Conservation (phyloP, 2,113 vertebrate genomes). For the Pica pica region DNA sequence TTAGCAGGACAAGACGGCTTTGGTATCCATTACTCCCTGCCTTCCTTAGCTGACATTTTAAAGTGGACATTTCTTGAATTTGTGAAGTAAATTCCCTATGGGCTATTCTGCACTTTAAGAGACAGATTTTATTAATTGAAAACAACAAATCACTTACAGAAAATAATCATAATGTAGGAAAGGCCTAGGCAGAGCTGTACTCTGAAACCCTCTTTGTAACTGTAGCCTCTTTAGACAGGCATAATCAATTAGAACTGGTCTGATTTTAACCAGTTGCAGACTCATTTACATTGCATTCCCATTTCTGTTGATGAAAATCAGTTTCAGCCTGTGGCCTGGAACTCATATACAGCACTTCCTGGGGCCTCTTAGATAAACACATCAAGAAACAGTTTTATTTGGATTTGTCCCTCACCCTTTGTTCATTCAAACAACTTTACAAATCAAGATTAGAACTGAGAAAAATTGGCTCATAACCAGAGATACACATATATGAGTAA, state of each 20-base stretch:
- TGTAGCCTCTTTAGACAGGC: conserved; percentile 59
- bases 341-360: conserved; percentile 69
- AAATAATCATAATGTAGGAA: conserved; percentile 53
- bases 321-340: conserved; percentile 71
- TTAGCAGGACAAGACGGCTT: conserved; percentile 9
- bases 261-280: conserved; percentile 76
- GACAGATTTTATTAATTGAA: conserved; percentile 69
- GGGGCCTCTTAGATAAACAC: conserved; percentile 70
- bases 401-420: conserved; percentile 57
- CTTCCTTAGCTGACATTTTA: conserved; percentile 10
- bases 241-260: conserved; percentile 71
- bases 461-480: conserved; percentile 26
- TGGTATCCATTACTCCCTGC: neutral
- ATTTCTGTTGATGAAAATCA: conserved; percentile 72
- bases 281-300: conserved; percentile 68
- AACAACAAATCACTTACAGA: conserved; percentile 71
- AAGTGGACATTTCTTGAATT: conserved; percentile 46
- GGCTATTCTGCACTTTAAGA: conserved; percentile 55
- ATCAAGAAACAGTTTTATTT: conserved; percentile 68
- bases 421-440: conserved; percentile 58
- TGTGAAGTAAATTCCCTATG: conserved; percentile 59
- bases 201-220: conserved; percentile 68
- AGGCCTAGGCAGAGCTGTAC: conserved; percentile 40
- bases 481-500: neutral
- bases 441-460: conserved; percentile 55